A percentile compares a stretch with the other conserved stretches of the same genome.
phyloP scores from a whole-genome alignment of 2,888 invertebrate species.

The Rhynchonema sp. region DNA sequence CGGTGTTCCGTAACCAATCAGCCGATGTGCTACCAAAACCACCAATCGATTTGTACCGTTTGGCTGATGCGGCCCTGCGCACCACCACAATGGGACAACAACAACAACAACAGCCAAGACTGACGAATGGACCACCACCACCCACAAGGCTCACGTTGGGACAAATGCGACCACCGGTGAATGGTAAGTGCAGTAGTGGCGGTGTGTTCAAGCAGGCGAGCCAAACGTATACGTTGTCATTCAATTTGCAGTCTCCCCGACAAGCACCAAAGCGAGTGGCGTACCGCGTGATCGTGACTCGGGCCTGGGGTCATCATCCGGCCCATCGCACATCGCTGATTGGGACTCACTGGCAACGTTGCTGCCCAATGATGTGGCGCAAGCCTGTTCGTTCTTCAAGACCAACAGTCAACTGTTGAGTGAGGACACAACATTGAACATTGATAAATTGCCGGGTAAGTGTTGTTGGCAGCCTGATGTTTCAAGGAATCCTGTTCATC shows the following conservation, averaged over 20 bases:
- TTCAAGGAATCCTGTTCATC: no score
- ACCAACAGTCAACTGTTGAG: conserved; percentile 18
- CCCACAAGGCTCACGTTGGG: no score
- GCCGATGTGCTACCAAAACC: neutral
- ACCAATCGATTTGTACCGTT: neutral
- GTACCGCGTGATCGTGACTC: conserved; percentile 15
- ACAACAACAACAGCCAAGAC: no score
- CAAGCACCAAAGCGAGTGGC: neutral
- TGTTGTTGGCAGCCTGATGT: no score
- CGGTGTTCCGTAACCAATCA: no score
- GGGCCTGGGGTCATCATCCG: conserved; percentile 23
- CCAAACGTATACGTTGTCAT: no score
- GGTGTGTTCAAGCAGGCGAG: neutral
- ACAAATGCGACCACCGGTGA: no score
- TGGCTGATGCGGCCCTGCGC: no score
- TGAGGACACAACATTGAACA: neutral
- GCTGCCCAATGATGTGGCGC: conserved; percentile 49
- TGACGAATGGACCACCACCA: no score
- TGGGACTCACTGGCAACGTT: conserved; percentile 79
- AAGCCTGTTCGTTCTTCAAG: conserved; percentile 27
- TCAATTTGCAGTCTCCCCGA: no score
- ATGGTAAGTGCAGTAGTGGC: neutral
- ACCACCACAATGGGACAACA: no score
- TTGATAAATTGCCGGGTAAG: neutral
- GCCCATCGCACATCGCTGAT: conserved; percentile 52